Evolutionary conservation across 2,113 vertebrate species (phyloP).

Genomic region (Neoarius graeffei): DNA sequence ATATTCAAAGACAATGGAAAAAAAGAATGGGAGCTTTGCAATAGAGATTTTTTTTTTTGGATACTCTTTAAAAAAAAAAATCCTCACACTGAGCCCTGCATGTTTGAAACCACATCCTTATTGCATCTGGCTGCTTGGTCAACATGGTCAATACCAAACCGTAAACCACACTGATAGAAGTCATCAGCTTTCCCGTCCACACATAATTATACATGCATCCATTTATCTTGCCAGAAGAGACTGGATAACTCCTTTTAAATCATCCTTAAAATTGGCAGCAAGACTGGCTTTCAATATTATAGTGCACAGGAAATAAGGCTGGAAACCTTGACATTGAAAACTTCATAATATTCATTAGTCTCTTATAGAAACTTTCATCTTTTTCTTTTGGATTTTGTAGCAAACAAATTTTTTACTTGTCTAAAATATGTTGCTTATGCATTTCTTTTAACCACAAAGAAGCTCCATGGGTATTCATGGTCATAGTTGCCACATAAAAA

Average conservation of each 20-base stretch:
- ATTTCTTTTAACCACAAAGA: slow-evolving; percentile 15
- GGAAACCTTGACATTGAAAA: slow-evolving; percentile 10
- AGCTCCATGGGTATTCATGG: slow-evolving; percentile 13
- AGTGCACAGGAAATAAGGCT: slow-evolving; percentile 27
- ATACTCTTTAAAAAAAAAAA: not conserved
- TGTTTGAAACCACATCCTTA: slow-evolving; percentile 53
- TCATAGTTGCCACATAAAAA: slow-evolving; percentile 8
- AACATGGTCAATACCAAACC: slow-evolving; percentile 49
- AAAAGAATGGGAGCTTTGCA: not conserved
- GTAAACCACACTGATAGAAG: slow-evolving; percentile 48
- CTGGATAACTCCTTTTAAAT: slow-evolving; percentile 51
- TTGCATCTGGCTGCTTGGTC: slow-evolving; percentile 48
- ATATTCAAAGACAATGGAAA: not conserved
- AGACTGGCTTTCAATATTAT: slow-evolving; percentile 31
- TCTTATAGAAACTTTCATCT: not conserved
- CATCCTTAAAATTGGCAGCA: slow-evolving; percentile 42
- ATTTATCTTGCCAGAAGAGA: slow-evolving; percentile 39
- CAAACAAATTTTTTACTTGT: not conserved
- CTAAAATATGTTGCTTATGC: slow-evolving; percentile 26
- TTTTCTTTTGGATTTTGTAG: not conserved
- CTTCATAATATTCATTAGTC: not conserved
- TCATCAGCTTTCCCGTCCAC: slow-evolving; percentile 48
- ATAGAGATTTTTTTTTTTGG: not conserved
- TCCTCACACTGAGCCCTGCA: slow-evolving; percentile 4
- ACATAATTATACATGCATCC: slow-evolving; percentile 47